Conservation (phyloP, 2,888 invertebrate species). For the Eulithis prunata region DNA sequence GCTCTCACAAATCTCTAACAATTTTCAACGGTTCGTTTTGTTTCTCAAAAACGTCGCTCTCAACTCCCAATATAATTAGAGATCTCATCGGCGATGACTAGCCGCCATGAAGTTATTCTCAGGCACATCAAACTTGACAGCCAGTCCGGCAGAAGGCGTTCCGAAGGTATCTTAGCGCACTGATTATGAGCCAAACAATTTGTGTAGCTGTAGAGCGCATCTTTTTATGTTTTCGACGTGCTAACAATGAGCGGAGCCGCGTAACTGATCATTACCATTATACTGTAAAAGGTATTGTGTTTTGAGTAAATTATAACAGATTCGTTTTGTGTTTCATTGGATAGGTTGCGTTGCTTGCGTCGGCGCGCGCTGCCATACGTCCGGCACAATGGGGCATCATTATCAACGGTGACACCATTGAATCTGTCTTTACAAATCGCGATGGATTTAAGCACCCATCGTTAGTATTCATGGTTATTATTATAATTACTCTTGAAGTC, state of each 20-base stretch:
- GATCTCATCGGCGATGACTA: constrained; percentile 74
- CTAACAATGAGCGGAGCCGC: constrained; percentile 77
- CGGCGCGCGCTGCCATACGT: constrained; percentile 52
- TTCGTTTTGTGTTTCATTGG: constrained; percentile 73
- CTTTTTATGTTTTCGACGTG: constrained; percentile 78
- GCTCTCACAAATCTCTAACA: constrained; percentile 76
- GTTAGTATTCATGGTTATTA: constrained; percentile 47
- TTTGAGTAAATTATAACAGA: constrained; percentile 84
- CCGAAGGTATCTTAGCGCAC: constrained; percentile 61
- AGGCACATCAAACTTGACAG: constrained; percentile 65
- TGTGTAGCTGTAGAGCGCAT: constrained; percentile 64
- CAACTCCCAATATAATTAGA: constrained; percentile 74
- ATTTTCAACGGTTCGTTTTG: constrained; percentile 78
- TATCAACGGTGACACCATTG: constrained; percentile 78
- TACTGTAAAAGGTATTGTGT: constrained; percentile 82
- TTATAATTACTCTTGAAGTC: constrained; percentile 55
- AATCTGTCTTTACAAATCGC: constrained; percentile 62
- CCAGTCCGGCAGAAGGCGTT: constrained; percentile 60
- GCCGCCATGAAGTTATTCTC: constrained; percentile 71
- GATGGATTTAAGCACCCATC: constrained; percentile 55
- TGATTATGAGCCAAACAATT: constrained; percentile 79
- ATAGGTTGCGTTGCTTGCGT: constrained; percentile 57
- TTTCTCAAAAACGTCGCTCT: constrained; percentile 68
- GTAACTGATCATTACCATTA: constrained; percentile 83
- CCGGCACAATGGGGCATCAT: constrained; percentile 73